These are phyloP conservation scores for Pseudolycoriella hygida DNA, from an alignment of 2,888 invertebrate genomes.

Conservation along the genomic window DNA sequence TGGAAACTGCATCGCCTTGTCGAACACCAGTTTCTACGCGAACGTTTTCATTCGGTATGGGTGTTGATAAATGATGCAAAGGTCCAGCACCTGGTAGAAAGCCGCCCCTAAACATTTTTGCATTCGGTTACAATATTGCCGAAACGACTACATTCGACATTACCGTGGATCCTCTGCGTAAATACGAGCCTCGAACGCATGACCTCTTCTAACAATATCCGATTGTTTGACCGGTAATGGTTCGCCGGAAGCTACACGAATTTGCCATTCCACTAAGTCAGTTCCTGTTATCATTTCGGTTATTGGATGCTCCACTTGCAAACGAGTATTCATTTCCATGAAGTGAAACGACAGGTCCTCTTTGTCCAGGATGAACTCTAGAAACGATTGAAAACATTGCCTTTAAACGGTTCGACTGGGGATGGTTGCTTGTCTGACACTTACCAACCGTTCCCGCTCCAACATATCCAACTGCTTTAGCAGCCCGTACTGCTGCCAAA, in stretches of 20 bases:
- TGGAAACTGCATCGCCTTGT: slow-evolving; percentile 88
- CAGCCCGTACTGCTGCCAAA: slow-evolving; percentile 82
- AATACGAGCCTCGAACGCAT: slow-evolving; percentile 91
- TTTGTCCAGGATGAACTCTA: slow-evolving; percentile 71
- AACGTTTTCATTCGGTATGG: slow-evolving; percentile 41
- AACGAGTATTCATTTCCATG: slow-evolving; percentile 99
- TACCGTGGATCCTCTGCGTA: slow-evolving; percentile 74
- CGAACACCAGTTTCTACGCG: slow-evolving; percentile 81
- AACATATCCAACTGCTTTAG: slow-evolving; percentile 87
- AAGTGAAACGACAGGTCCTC: slow-evolving; percentile 80
- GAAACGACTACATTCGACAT: neutral
- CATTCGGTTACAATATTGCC: too few species aligned
- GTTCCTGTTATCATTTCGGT: slow-evolving; percentile 94
- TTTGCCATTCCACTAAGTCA: slow-evolving; percentile 97
- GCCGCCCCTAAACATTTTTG: slow-evolving; percentile 44
- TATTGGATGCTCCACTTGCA: slow-evolving; percentile 92
- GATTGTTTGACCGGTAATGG: slow-evolving; percentile 63
- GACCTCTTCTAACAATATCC: slow-evolving; percentile 60
- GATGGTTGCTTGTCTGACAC: too few species aligned
- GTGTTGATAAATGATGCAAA: slow-evolving; percentile 57
- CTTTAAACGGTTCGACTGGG: too few species aligned
- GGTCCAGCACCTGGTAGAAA: slow-evolving; percentile 92
- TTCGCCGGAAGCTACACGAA: slow-evolving; percentile 78
- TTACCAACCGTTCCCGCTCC: slow-evolving; percentile 93
- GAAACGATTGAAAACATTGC: too few species aligned